These are phyloP conservation scores for Xenotilapia longispinis DNA, from an alignment of 2,113 vertebrate species.

Conservation along the genomic window DNA sequence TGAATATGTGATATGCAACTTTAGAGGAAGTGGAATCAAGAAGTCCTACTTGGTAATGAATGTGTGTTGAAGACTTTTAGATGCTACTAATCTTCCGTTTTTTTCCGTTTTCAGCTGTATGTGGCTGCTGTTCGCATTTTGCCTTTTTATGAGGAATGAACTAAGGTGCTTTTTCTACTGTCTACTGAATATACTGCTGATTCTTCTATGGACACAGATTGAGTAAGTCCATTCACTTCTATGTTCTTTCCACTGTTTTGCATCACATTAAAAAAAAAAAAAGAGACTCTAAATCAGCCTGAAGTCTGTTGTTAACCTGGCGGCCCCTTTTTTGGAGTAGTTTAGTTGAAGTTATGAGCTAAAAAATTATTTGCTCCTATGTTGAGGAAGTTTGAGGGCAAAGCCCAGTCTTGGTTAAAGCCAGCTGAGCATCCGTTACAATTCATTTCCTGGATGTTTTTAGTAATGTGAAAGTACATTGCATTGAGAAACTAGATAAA, in stretches of 20 bases:
- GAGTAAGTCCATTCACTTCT: conserved; percentile 36
- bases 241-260: neutral
- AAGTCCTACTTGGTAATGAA: neutral
- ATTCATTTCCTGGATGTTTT: neutral
- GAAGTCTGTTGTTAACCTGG: neutral
- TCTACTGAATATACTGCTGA: conserved; percentile 34
- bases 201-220: conserved; percentile 57
- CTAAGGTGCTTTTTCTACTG: conserved; percentile 37
- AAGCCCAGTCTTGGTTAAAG: neutral
- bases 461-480: neutral
- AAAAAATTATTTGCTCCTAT: neutral
- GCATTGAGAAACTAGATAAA: neutral
- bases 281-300: neutral
- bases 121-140: conserved; percentile 36
- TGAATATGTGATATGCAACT: neutral
- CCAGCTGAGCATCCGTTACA: neutral
- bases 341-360: neutral
- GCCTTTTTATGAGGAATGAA: conserved; percentile 41
- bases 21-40: conserved; percentile 49
- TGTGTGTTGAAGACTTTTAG: neutral
- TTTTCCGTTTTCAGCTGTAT: conserved; percentile 24
- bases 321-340: neutral
- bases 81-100: conserved; percentile 12
- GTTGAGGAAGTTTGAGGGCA: neutral
- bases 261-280: neutral